Conservation (phyloP, 2,113 vertebrate genomes). For the Hyla sarda region DNA sequence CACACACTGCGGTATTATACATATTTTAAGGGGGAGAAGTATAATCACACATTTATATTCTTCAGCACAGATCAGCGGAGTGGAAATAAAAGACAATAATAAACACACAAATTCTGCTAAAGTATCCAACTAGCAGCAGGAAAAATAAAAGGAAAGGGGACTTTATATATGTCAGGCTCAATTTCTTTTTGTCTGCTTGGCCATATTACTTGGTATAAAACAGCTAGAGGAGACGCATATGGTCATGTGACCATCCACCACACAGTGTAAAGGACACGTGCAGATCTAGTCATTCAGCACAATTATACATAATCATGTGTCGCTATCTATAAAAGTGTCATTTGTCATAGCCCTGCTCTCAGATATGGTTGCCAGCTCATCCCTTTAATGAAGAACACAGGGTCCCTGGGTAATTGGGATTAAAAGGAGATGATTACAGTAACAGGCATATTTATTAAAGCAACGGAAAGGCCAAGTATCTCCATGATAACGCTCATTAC, state of each 20-base stretch:
- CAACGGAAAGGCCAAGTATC: neutral
- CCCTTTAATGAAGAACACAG: neutral
- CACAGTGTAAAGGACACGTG: neutral
- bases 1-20: constrained; percentile 43
- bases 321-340: neutral
- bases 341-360: neutral
- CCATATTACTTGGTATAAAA: neutral
- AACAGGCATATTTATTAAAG: constrained; percentile 1
- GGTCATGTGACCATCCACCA: neutral
- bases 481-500: neutral
- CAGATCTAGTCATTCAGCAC: neutral
- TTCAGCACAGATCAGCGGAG: constrained; percentile 21
- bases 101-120: constrained; percentile 39
- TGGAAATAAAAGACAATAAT: constrained; percentile 47
- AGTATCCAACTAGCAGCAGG: neutral
- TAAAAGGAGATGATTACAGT: constrained; percentile 8
- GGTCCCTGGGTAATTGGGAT: constrained; percentile 1
- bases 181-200: neutral
- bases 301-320: neutral
- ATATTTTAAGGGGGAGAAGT: constrained; percentile 36
- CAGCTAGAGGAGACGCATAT: neutral
- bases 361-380: neutral
- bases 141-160: neutral
- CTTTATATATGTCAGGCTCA: neutral
- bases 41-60: constrained; percentile 51